A percentile compares a stretch with the other conserved stretches of the same genome.
Conservation (phyloP, 2,113 vertebrate genomes). For the Phaethornis superciliosus region DNA sequence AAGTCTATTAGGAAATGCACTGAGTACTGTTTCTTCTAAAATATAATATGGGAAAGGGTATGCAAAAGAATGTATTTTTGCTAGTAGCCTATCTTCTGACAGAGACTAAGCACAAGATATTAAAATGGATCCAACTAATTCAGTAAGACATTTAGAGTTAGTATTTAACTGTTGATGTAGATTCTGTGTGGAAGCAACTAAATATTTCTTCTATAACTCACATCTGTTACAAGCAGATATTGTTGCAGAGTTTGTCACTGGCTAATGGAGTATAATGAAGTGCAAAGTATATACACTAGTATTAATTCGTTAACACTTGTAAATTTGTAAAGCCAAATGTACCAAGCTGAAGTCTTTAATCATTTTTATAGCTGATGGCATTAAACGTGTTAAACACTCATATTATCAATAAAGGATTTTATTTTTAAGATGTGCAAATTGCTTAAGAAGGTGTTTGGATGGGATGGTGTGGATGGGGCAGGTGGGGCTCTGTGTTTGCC, state of each 20-base stretch:
- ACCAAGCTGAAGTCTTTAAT: constrained; percentile 70
- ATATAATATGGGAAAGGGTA: constrained; percentile 59
- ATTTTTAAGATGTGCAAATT: constrained; percentile 69
- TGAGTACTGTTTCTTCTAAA: constrained; percentile 78
- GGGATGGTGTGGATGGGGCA: not conserved
- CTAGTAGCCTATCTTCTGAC: constrained; percentile 76
- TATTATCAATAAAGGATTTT: constrained; percentile 71
- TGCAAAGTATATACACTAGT: constrained; percentile 51
- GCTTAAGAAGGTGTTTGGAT: not conserved
- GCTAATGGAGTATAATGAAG: constrained; percentile 69
- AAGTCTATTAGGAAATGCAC: constrained; percentile 81
- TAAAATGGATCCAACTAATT: constrained; percentile 66
- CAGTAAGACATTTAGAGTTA: constrained; percentile 67
- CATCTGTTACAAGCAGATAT: constrained; percentile 40
- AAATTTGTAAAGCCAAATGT: constrained; percentile 79
- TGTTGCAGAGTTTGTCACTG: constrained; percentile 67
- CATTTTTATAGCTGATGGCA: constrained; percentile 79
- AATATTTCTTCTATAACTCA: constrained; percentile 60
- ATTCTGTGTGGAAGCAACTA: constrained; percentile 68
- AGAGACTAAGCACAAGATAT: constrained; percentile 79
- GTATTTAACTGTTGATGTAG: constrained; percentile 76
- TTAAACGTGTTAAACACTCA: constrained; percentile 77
- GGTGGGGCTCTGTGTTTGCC: not conserved
- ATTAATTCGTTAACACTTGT: constrained; percentile 75
- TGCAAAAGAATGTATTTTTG: constrained; percentile 81